Conservation (phyloP, 2,888 invertebrate genomes). For the Lithosia quadra region DNA sequence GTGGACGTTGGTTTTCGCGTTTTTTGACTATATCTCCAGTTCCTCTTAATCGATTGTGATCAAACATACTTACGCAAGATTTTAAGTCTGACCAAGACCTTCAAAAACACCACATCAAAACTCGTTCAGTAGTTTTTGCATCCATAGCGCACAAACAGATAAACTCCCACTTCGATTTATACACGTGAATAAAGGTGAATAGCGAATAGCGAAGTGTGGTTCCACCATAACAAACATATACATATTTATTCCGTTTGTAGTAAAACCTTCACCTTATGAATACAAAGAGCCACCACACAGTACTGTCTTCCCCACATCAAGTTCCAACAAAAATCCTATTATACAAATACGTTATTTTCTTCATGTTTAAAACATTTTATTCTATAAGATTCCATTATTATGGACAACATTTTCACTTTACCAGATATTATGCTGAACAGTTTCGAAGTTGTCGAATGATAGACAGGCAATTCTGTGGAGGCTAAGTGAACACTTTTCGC, state of each 20-base stretch:
- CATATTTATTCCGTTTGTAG: not conserved
- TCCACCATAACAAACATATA: no score
- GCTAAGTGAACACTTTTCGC: slow-evolving; percentile 33
- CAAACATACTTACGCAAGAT: no score
- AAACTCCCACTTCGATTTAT: no score
- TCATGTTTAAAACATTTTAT: slow-evolving; percentile 41
- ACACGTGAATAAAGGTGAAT: no score
- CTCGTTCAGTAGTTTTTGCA: no score
- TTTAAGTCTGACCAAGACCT: no score
- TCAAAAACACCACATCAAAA: no score
- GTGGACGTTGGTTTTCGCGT: no score
- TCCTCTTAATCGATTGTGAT: no score
- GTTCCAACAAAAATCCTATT: slow-evolving; percentile 14
- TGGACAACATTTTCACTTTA: slow-evolving; percentile 11
- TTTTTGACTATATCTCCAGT: no score
- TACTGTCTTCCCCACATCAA: slow-evolving; percentile 33
- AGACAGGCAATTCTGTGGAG: slow-evolving; percentile 30
- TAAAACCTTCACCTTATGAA: slow-evolving; percentile 10
- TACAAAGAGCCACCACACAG: slow-evolving; percentile 16
- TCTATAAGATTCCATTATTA: slow-evolving; percentile 29
- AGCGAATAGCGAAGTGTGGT: no score
- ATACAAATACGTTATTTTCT: slow-evolving; percentile 20
- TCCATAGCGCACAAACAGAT: no score
- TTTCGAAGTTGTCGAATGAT: slow-evolving; percentile 32
- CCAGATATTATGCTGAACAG: slow-evolving; percentile 22